These are phyloP conservation scores for Orgyia antiqua DNA, from an alignment of 2,888 invertebrate species.

Conservation along the genomic window DNA sequence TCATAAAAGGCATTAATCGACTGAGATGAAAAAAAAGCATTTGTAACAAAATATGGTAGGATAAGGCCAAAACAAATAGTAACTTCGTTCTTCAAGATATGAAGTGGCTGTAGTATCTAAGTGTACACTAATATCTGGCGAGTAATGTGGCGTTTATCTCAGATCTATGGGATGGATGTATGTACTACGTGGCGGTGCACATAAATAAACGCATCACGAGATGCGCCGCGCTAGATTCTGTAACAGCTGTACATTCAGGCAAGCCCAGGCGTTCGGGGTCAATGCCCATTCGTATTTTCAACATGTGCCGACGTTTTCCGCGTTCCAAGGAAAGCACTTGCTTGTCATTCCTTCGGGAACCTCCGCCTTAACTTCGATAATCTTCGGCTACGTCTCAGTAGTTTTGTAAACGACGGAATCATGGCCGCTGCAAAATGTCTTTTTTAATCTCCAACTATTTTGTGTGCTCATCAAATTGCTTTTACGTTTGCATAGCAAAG, in stretches of 20 bases:
- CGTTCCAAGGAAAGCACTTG: slow-evolving; percentile 72
- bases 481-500: slow-evolving; percentile 12
- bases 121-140: slow-evolving; percentile 16
- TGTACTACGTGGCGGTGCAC: slow-evolving; percentile 32
- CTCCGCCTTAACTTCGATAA: slow-evolving; percentile 52
- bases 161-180: slow-evolving; percentile 36
- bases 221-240: slow-evolving; percentile 64
- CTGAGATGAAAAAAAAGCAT: too few species aligned
- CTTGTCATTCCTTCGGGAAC: slow-evolving; percentile 65
- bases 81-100: neutral
- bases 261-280: slow-evolving; percentile 65
- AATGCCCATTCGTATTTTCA: slow-evolving; percentile 75
- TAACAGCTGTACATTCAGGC: slow-evolving; percentile 67
- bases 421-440: slow-evolving; percentile 11
- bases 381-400: slow-evolving; percentile 22
- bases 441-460: neutral
- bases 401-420: slow-evolving; percentile 21
- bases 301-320: slow-evolving; percentile 76
- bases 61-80: too few species aligned
- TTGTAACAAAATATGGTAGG: too few species aligned
- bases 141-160: slow-evolving; percentile 22
- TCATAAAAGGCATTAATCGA: too few species aligned
- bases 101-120: slow-evolving; percentile 4
- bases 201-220: slow-evolving; percentile 58
- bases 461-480: slow-evolving; percentile 12